A percentile compares a stretch with the other conserved stretches of the same genome.
Evolutionary conservation across 1,140 invertebrate species (phyloP).

Genomic region (Physella acuta): DNA sequence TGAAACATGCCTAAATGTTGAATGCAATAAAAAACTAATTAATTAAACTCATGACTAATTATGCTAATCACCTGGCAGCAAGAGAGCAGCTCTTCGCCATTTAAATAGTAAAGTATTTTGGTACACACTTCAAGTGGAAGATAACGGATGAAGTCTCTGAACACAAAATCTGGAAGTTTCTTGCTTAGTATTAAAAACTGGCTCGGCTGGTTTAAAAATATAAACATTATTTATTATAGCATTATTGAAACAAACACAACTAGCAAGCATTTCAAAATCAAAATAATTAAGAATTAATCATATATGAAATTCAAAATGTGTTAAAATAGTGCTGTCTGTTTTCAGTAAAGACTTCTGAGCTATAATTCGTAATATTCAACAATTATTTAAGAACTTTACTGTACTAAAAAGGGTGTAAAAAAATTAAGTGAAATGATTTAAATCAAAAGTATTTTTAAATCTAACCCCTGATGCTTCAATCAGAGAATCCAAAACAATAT

Average conservation of each 20-base stretch:
- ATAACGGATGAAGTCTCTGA: conserved; percentile 15
- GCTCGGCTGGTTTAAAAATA: conserved; percentile 8
- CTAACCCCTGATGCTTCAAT: conserved; percentile 15
- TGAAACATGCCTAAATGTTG: neutral
- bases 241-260: neutral
- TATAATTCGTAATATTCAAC: neutral
- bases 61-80: conserved; percentile 7
- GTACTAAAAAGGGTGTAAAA: no score
- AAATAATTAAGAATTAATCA: neutral
- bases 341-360: neutral
- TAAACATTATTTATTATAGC: neutral
- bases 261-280: neutral
- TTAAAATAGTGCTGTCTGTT: neutral
- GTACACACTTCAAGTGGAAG: conserved; percentile 10
- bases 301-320: neutral
- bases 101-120: conserved; percentile 10
- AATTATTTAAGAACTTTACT: neutral
- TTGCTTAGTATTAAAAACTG: conserved; percentile 8
- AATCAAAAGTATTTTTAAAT: no score
- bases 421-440: no score
- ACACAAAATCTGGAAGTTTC: conserved; percentile 16
- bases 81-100: conserved; percentile 5
- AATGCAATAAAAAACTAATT: neutral
- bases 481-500: conserved; percentile 1
- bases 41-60: neutral